Evolutionary conservation across 2,113 vertebrate species (phyloP).

Genomic region (Cyprinodon brontotheroides): DNA sequence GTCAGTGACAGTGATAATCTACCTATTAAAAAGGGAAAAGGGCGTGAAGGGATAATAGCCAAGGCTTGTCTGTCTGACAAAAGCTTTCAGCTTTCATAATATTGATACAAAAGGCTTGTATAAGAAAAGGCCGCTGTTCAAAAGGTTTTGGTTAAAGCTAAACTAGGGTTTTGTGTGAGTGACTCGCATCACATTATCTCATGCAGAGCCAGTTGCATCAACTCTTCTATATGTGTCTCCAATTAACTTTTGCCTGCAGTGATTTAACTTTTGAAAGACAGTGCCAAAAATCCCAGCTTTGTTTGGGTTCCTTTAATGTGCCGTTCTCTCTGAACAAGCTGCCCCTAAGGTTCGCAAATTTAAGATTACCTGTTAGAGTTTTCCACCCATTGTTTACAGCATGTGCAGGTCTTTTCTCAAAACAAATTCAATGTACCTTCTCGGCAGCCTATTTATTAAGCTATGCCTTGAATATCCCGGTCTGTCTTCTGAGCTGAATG

Average conservation of each 20-base stretch:
- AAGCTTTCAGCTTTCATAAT: slow-evolving; percentile 79
- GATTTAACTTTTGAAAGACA: slow-evolving; percentile 23
- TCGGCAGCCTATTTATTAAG: neutral
- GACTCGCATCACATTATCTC: slow-evolving; percentile 42
- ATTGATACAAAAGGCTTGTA: slow-evolving; percentile 69
- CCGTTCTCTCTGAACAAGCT: slow-evolving; percentile 5
- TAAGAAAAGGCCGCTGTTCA: slow-evolving; percentile 55
- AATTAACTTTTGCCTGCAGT: slow-evolving; percentile 31
- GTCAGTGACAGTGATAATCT: slow-evolving; percentile 50
- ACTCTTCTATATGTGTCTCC: slow-evolving; percentile 20
- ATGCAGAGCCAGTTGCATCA: slow-evolving; percentile 31
- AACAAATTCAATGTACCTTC: slow-evolving; percentile 27
- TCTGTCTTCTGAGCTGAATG: no score
- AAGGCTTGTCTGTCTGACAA: slow-evolving; percentile 81
- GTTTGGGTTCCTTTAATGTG: slow-evolving; percentile 30
- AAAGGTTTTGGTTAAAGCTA: slow-evolving; percentile 64
- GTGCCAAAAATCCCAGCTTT: slow-evolving; percentile 12
- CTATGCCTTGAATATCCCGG: neutral
- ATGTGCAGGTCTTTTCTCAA: neutral
- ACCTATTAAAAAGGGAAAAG: slow-evolving; percentile 55
- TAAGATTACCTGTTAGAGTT: slow-evolving; percentile 22
- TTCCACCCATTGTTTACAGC: slow-evolving; percentile 12
- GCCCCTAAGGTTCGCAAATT: slow-evolving; percentile 1
- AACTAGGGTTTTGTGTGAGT: slow-evolving; percentile 57
- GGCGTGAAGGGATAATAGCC: slow-evolving; percentile 72